A percentile compares a stretch with the other conserved stretches of the same genome.
These are phyloP conservation scores for Bombus waltoni DNA, from an alignment of 1,140 invertebrate genomes.

Conservation along the genomic window DNA sequence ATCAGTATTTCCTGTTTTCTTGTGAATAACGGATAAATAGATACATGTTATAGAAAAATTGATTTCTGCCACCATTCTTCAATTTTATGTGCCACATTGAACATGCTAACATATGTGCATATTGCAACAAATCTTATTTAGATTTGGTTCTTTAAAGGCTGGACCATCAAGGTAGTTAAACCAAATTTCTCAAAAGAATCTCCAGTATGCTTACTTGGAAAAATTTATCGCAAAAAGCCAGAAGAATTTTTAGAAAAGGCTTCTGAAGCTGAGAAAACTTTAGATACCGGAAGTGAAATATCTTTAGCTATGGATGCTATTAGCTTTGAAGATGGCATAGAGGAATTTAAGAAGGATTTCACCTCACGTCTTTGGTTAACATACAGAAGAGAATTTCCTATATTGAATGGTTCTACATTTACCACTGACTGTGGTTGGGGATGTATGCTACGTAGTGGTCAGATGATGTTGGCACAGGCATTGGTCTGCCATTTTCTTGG, in stretches of 20 bases:
- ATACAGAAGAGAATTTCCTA: conserved; percentile 91
- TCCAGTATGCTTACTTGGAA: conserved; percentile 92
- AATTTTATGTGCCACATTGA: too few relatives aligned
- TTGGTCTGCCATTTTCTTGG: conserved; percentile 90
- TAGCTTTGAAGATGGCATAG: conserved; percentile 84
- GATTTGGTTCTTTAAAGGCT: conserved; percentile 78
- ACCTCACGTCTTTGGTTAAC: conserved; percentile 91
- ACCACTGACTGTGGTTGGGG: conserved; percentile 95
- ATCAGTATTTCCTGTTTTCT: too few relatives aligned
- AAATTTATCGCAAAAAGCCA: conserved; percentile 90
- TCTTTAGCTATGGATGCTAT: conserved; percentile 72
- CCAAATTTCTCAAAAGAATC: conserved; percentile 93
- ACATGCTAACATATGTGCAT: background rate
- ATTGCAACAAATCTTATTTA: background rate
- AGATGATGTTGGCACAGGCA: conserved; percentile 93
- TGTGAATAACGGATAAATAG: too few relatives aligned
- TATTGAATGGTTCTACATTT: conserved; percentile 88
- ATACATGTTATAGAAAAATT: too few relatives aligned
- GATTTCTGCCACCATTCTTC: too few relatives aligned
- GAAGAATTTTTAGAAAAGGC: conserved; percentile 86
- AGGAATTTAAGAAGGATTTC: conserved; percentile 91
- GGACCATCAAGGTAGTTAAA: conserved; percentile 89
- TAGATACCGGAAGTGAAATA: conserved; percentile 76
- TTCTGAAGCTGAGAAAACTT: conserved; percentile 82
- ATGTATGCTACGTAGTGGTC: conserved; percentile 94